phyloP scores from a whole-genome alignment of 2,888 invertebrate species.

The Nemoura dubitans region DNA sequence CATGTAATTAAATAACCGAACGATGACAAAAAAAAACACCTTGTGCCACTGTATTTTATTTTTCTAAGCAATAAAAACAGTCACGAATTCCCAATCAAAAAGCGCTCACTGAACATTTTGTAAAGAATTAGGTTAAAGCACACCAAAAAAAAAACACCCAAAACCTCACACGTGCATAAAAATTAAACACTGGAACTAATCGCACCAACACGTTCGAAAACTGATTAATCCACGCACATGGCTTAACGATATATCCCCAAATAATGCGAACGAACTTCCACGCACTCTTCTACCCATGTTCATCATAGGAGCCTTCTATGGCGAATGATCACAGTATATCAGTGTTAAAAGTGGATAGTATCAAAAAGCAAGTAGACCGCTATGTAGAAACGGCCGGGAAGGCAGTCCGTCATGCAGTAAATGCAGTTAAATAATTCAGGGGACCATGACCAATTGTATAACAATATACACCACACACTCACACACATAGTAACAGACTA shows the following conservation, averaged over 20 bases:
- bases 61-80: neutral
- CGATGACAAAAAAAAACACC: neutral
- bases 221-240: too few relatives aligned
- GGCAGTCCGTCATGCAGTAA: slow-evolving; percentile 34
- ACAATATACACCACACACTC: neutral
- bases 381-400: neutral
- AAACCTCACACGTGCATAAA: neutral
- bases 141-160: neutral
- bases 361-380: slow-evolving; percentile 32
- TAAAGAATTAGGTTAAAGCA: neutral
- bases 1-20: neutral
- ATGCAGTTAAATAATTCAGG: slow-evolving; percentile 37
- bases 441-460: slow-evolving; percentile 32
- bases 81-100: neutral
- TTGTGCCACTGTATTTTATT: neutral
- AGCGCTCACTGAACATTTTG: neutral
- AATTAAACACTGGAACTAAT: neutral
- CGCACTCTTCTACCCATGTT: neutral
- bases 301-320: neutral
- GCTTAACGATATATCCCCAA: too few relatives aligned
- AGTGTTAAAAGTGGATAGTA: neutral
- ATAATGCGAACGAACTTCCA: too few relatives aligned
- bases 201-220: neutral
- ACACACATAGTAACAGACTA: neutral
- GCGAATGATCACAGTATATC: slow-evolving; percentile 7